phyloP scores from a whole-genome alignment of 2,888 invertebrate species.

The Cephus nigrinus region DNA sequence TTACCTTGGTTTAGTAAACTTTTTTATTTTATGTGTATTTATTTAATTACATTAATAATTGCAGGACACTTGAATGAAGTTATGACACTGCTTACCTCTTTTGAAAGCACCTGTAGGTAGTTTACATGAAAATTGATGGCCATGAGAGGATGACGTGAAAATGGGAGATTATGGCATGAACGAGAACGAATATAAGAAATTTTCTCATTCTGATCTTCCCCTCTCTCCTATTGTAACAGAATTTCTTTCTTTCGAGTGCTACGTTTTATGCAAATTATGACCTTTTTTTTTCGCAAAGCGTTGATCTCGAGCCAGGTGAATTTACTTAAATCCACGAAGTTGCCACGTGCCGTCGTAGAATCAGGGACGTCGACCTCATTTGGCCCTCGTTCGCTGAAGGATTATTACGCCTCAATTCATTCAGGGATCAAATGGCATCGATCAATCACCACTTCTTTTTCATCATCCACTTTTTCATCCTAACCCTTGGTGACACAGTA shows the following conservation, averaged over 20 bases:
- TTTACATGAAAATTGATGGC: background rate
- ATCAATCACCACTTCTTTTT: background rate
- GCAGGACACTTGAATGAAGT: background rate
- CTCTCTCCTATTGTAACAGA: background rate
- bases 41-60: background rate
- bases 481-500: background rate
- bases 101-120: background rate
- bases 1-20: background rate
- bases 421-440: background rate
- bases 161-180: background rate
- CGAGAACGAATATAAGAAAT: background rate
- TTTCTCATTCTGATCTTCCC: background rate
- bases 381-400: background rate
- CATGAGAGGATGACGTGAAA: background rate
- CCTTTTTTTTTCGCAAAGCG: background rate
- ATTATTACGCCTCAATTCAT: background rate
- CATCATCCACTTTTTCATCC: background rate
- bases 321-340: background rate
- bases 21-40: background rate
- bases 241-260: background rate
- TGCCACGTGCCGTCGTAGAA: background rate
- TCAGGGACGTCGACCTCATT: background rate
- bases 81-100: background rate
- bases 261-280: background rate
- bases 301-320: background rate